Evolutionary conservation across 2,113 vertebrate genomes (phyloP), one percentile per base, ranked within the genome.

Genomic region (Lasiurus cinereus): DNA sequence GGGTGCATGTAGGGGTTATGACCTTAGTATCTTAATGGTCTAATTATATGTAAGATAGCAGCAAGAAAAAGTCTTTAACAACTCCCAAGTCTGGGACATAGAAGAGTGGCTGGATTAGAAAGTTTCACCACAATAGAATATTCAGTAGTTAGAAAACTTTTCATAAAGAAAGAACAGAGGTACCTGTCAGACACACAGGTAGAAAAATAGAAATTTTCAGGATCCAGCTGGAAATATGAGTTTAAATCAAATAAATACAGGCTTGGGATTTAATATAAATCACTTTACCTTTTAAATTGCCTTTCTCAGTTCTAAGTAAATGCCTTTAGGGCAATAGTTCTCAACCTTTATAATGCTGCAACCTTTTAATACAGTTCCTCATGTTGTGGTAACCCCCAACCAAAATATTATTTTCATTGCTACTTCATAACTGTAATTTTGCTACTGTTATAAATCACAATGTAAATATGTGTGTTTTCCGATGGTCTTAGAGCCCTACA

Each of bases 201-300:
- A 79, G 8, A 54, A 92, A 90, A 39, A 50, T 4, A 78, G 33
- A 84, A 88, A 73, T 79, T 50, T 56, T 13, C 46, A 83, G 54
- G 72, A 67, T 94, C 22, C 18, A 86, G 46, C 43, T 88, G 33
- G 43, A 94, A 89, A 90, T 70, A 18, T 90, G 46, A 52, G 31
- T 87, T 93, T 74, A 74, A 92, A 89, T 50, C 19, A 88, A 80
- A 83, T 66, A 70, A 76, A 92, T 36, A 67, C 0, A 94, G 54
- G 21, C 19, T 39, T 91, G 16, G 7, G 16, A 78, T 64, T 86
- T 87, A 56, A 93, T 69, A 59, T 18, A 93, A 78, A 56, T 46
- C 70, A 54, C 24, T 73, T 50, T 36, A 80, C 21, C 27, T 91
- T 78, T 88, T 59, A 21, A 73, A 79, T 7, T 82, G 54, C 14